phyloP scores from a whole-genome alignment of 1,140 invertebrate species.

The Listronotus oregonensis region DNA sequence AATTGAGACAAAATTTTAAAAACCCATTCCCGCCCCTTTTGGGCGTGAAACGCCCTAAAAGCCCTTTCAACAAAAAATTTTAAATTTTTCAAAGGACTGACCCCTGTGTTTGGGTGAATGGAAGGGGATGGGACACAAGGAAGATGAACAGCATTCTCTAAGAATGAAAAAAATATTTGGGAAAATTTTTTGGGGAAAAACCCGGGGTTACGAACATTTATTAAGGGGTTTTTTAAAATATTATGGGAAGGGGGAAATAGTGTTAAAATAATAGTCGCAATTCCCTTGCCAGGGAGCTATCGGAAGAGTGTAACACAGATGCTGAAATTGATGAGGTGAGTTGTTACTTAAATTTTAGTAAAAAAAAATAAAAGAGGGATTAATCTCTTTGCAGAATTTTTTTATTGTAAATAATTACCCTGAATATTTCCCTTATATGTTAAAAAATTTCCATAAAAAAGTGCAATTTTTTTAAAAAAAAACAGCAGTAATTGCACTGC shows the following conservation, averaged over 20 bases:
- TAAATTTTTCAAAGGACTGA: constrained; percentile 80
- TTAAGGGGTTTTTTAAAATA: constrained; percentile 76
- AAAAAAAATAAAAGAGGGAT: too few species aligned
- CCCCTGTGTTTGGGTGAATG: constrained; percentile 85
- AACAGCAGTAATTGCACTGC: too few species aligned
- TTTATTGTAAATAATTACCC: too few species aligned
- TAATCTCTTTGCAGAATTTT: too few species aligned
- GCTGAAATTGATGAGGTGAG: constrained; percentile 66
- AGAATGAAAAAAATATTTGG: constrained; percentile 51
- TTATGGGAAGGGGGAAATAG: constrained; percentile 65
- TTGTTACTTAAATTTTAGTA: too few species aligned
- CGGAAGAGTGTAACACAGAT: constrained; percentile 63
- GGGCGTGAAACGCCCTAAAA: constrained; percentile 77
- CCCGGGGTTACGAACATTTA: constrained; percentile 77
- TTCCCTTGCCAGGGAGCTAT: constrained; percentile 58
- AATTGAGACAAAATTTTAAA: constrained; percentile 69
- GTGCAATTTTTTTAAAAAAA: too few species aligned
- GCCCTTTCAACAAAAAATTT: constrained; percentile 78
- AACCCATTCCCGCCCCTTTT: constrained; percentile 72
- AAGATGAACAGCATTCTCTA: constrained; percentile 56
- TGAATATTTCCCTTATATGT: too few species aligned
- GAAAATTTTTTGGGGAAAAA: constrained; percentile 64
- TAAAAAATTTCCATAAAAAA: too few species aligned
- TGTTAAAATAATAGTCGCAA: constrained; percentile 54
- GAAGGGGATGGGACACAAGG: constrained; percentile 67